Percentiles rank a stretch among this genome's conserved stretches.
These are phyloP conservation scores for Arctia plantaginis DNA, from an alignment of 2,888 invertebrate species.

Conservation along the genomic window DNA sequence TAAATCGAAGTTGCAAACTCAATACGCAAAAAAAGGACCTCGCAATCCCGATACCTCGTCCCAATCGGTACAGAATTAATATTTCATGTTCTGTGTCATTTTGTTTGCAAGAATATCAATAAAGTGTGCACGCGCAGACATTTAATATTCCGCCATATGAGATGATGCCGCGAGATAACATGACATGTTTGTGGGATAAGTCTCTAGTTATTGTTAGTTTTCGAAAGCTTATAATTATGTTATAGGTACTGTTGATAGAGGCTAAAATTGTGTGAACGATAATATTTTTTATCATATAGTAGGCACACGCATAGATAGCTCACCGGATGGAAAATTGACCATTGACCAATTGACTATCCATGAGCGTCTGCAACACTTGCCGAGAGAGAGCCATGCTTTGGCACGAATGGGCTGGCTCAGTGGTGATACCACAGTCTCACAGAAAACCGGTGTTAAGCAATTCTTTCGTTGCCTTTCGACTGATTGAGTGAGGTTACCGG, in stretches of 20 bases:
- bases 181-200: constrained; percentile 58
- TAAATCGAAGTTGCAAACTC: constrained; percentile 20
- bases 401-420: no score
- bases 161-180: constrained; percentile 56
- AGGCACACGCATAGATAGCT: no score
- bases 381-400: no score
- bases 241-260: constrained; percentile 22
- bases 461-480: no score
- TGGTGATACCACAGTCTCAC: no score
- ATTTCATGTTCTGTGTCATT: constrained; percentile 40
- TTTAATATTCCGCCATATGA: constrained; percentile 65
- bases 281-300: neutral
- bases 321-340: no score
- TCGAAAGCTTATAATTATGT: constrained; percentile 18
- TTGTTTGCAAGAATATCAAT: constrained; percentile 57
- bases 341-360: no score
- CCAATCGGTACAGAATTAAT: constrained; percentile 44
- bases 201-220: constrained; percentile 24
- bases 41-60: constrained; percentile 23
- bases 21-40: constrained; percentile 20
- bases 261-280: neutral
- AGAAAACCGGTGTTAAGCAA: no score
- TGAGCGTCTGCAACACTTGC: no score
- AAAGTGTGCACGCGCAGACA: constrained; percentile 51
- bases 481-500: no score